Evolutionary conservation across 1,140 invertebrate genomes (phyloP).

Genomic region (Akabosia matsudoensis): DNA sequence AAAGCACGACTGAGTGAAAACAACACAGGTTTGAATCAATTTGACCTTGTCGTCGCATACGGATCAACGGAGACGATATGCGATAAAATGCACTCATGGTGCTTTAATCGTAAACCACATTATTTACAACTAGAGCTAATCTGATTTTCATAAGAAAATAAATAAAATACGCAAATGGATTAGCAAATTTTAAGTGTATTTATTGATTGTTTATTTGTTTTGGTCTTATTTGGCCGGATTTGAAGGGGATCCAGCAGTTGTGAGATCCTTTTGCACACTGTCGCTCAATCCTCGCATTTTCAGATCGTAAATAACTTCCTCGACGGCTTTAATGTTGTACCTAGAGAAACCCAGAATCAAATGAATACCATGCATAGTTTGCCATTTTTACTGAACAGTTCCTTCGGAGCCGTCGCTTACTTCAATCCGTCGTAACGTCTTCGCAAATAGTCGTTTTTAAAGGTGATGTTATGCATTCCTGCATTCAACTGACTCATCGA

Average conservation of each 20-base stretch:
- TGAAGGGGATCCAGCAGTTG: neutral
- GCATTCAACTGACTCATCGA: neutral
- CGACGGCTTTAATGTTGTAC: neutral
- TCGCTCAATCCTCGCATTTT: neutral
- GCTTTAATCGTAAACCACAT: no score
- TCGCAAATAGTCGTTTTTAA: slow-evolving; percentile 8
- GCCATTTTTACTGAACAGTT: neutral
- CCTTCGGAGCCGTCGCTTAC: neutral
- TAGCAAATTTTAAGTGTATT: no score
- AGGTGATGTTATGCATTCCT: neutral
- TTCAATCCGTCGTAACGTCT: slow-evolving; percentile 2
- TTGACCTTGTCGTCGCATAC: no score
- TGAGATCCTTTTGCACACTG: neutral
- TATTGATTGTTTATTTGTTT: no score
- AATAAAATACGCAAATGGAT: no score
- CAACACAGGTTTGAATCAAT: no score
- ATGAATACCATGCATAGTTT: neutral
- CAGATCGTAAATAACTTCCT: slow-evolving; percentile 6
- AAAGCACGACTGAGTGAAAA: no score
- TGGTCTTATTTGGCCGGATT: no score
- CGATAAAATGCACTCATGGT: no score
- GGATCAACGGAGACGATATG: no score
- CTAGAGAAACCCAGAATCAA: neutral
- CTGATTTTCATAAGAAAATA: no score
- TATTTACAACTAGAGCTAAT: no score